A percentile compares a stretch with the other conserved stretches of the same genome.
phyloP scores from a whole-genome alignment of 2,113 vertebrate species.

The Neofelis nebulosa region DNA sequence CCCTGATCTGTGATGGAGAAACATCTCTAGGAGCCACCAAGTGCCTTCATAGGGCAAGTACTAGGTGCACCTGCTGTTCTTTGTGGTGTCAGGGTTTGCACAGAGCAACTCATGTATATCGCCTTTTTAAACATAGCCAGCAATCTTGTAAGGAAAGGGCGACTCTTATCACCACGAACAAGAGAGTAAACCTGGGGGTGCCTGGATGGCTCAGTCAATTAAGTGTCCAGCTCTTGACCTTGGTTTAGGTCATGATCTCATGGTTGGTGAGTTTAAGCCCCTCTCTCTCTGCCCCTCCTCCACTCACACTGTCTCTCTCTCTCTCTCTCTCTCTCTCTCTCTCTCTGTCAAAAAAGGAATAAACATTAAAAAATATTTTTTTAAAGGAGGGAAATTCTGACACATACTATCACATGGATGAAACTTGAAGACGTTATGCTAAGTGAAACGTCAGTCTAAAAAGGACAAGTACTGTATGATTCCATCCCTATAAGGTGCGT shows the following conservation, averaged over 20 bases:
- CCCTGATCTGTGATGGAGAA: fast-evolving
- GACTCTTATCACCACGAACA: background rate
- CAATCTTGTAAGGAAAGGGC: background rate
- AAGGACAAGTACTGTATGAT: background rate
- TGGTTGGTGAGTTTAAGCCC: no score
- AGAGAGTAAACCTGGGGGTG: background rate
- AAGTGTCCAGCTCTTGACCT: no score
- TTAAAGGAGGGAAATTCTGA: background rate
- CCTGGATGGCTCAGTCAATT: no score
- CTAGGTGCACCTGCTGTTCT: background rate
- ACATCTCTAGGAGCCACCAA: background rate
- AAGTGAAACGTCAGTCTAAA: background rate
- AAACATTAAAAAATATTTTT: no score
- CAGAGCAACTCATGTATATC: no score
- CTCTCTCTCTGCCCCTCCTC: no score
- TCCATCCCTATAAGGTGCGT: background rate
- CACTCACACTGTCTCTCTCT: no score
- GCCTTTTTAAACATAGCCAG: background rate
- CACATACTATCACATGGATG: background rate
- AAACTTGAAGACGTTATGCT: background rate
- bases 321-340: no score
- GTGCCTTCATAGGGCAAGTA: background rate
- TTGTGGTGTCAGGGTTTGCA: background rate
- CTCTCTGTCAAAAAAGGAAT: no score
- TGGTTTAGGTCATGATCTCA: no score